Base-by-base conservation (phyloP, 2,888 invertebrate species). In the Laothoe populi region DNA sequence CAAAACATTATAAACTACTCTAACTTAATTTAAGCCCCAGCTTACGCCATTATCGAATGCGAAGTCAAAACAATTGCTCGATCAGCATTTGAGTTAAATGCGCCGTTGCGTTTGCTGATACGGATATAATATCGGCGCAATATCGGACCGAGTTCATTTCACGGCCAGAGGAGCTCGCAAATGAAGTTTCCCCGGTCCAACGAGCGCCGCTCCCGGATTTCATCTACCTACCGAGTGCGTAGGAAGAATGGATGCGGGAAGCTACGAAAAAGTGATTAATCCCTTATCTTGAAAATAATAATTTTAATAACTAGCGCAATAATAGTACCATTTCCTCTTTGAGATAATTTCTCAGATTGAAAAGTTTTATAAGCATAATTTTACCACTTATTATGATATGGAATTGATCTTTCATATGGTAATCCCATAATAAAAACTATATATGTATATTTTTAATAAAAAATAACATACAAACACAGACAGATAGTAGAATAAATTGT, bases 121-220 rank as follows among this genome's bases (percentile, higher is more conserved):
- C 69, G 77, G 76, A 78, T 82, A 77, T 81, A 77, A 83, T 79
- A 83, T 82, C 78, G 75, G 68, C 65, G 77, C 76, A 82, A 83
- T 86, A 85, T 84, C 82, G 83, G 77, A 74, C 81, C 79, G 83
- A 88, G 84, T 92, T 93, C 92, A 93, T 93, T 93, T 93, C 93
- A 93, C 93, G 93, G 93, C 67, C 88, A 90, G 86, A 83, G 86
- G 90, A 85, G 81, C 83, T 77, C 89, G 85, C 90, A 93, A 92
- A 93, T 93, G 93, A 93, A 92, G 90, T 90, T 87, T 86, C 84
- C 86, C 69, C 88, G 93, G 84, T 89, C 87, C 90, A 88, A 69
- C 81, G 90, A 78, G 70, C 86, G 68, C 75, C 73, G 72, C 72
- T 79, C 72, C 69, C 67, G 65, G 69, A 69, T 70, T 72, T 72